These are phyloP conservation scores for Ischnura elegans DNA, from an alignment of 2,888 invertebrate genomes.

Conservation along the genomic window DNA sequence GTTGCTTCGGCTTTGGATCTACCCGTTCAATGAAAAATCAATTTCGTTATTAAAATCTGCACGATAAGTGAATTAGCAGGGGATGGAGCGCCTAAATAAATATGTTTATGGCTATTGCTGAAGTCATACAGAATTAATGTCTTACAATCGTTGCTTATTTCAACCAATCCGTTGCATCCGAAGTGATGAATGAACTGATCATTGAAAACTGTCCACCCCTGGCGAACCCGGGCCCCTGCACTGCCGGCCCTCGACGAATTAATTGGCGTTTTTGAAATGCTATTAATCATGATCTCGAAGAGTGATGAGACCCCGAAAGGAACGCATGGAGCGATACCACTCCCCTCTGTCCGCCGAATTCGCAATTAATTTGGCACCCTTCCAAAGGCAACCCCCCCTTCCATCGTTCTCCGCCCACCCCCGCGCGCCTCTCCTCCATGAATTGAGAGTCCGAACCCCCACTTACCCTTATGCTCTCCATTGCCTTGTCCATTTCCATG, in stretches of 20 bases:
- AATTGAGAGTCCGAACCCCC: not conserved
- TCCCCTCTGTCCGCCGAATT: not conserved
- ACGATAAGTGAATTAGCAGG: too few relatives aligned
- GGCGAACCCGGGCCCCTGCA: not conserved
- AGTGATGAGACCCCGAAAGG: not conserved
- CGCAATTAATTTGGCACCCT: conserved; percentile 11
- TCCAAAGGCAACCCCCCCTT: not conserved
- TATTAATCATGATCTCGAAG: not conserved
- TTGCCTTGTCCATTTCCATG: too few relatives aligned
- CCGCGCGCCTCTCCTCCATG: not conserved
- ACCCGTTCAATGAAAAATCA: too few relatives aligned
- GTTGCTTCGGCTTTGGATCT: too few relatives aligned
- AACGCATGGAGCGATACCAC: not conserved
- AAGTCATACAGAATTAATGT: too few relatives aligned
- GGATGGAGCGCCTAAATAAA: too few relatives aligned
- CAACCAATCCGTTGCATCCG: not conserved
- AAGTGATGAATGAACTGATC: not conserved
- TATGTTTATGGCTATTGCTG: too few relatives aligned
- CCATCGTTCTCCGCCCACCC: not conserved
- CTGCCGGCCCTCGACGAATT: not conserved
- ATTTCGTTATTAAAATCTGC: too few relatives aligned
- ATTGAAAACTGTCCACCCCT: not conserved
- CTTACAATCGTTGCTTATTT: too few relatives aligned
- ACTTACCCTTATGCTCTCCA: not conserved
- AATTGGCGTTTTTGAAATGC: conserved; percentile 25